Evolutionary conservation across 2,888 invertebrate species (phyloP), one percentile per base, ranked within the genome.

Genomic region (Unio delphinus): DNA sequence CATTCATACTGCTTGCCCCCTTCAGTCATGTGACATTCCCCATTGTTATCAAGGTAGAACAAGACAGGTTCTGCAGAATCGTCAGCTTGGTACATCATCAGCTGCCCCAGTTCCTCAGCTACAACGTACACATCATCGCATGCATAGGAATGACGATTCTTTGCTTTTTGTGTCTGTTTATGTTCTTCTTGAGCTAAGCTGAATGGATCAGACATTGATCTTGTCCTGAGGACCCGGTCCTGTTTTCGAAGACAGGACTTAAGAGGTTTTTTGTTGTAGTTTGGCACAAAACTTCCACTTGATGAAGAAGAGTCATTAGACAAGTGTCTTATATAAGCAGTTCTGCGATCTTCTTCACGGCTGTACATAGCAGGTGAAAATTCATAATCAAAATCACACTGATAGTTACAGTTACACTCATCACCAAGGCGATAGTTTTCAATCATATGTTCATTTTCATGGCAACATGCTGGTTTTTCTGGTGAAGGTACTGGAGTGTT

Each of bases 201-300:
- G 69, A 76, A 75, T 59, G 71, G 73, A 67, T 82, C 82, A 26
- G 83, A 84, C 65, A 86, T 73, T 55, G 86, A 86, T 67, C 83
- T 77, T 67, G 83, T 78, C 66, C 80, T 73, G 62, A 80, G 65
- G 28, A 78, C 81, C 34, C 80, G 70, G 57, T 74, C 77, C 67
- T 72, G 73, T 68, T 85, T 86, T 30, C 85, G 73, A 65, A 86
- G 73, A 71, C 86, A 87, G n/a, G 86, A 87, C 65, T 87, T 87
- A n/a, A 87, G 72, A 18, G 87, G 87, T 64, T 85, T 85, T 59
- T 83, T 75, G 65, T 80, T 80, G 26, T 73, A 65, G 64, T 81
- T 80, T n/a, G 78, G 78, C 26, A 76, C 74, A n/a, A 75, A 74
- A 66, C 81, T 79, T 15, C 78, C 77, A 63, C 75, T 80, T 1